Evolutionary conservation across 30 jellyfish, hydroid and myxozoan genomes (phyloP).

Genomic region (Catostylus mosaicus): DNA sequence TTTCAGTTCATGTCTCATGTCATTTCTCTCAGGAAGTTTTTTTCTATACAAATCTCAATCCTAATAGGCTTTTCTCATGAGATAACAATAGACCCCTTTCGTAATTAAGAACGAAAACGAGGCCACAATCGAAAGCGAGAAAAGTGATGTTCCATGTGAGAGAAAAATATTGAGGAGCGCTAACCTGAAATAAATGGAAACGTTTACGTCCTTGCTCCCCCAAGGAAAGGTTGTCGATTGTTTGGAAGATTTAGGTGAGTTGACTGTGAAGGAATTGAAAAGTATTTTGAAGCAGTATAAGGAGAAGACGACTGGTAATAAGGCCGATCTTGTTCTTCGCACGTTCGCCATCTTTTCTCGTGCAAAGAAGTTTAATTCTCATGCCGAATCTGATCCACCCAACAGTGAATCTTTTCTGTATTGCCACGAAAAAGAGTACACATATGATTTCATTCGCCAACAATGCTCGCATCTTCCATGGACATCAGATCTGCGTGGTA

Average conservation of each 20-base stretch:
- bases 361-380: conserved; percentile 9
- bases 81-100: too few relatives aligned
- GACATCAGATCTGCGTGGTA: conserved; percentile 54
- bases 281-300: conserved; percentile 27
- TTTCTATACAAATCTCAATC: too few relatives aligned
- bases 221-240: conserved; percentile 48
- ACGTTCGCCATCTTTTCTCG: conserved; percentile 48
- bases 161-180: too few relatives aligned
- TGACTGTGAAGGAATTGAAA: conserved; percentile 15
- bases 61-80: too few relatives aligned
- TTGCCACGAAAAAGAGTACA: conserved; percentile 20
- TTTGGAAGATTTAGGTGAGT: conserved; percentile 42
- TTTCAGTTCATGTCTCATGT: too few relatives aligned
- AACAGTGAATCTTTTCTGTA: background rate
- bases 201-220: conserved; percentile 29
- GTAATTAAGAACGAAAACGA: too few relatives aligned
- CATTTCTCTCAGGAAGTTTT: too few relatives aligned
- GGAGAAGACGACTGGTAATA: conserved; percentile 47
- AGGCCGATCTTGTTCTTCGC: conserved; percentile 59
- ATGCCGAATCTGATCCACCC: conserved; percentile 1
- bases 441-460: conserved; percentile 29
- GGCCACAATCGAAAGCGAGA: too few relatives aligned
- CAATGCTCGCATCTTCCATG: conserved; percentile 45
- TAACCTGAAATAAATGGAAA: conserved; percentile 12
- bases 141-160: too few relatives aligned